Conservation (phyloP, 2,797 vertebrate species). For the Arvicola amphibius region DNA sequence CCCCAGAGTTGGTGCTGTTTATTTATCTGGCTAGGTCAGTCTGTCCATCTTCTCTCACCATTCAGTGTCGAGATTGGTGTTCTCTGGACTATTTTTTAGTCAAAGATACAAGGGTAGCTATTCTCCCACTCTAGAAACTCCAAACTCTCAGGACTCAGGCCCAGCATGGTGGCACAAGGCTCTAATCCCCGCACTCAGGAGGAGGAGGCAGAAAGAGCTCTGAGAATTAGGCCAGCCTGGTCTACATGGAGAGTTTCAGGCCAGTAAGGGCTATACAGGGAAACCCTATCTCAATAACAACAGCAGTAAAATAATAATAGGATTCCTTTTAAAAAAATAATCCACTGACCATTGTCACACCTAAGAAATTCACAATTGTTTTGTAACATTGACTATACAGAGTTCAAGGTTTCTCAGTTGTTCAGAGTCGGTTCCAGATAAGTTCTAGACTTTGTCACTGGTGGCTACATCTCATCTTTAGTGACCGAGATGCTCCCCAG, state of each 20-base stretch:
- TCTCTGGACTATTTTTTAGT: background rate
- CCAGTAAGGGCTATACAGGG: background rate
- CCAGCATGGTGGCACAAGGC: background rate
- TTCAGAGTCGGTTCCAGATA: background rate
- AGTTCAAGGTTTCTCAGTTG: background rate
- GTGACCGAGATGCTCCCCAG: background rate
- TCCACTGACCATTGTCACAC: background rate
- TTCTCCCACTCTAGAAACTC: background rate
- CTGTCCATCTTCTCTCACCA: background rate
- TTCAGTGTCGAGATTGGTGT: background rate
- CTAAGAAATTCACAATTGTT: background rate
- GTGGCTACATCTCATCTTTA: background rate
- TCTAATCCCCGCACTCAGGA: background rate
- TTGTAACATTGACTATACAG: background rate
- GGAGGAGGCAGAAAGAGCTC: background rate
- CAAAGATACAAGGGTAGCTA: background rate
- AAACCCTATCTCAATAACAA: background rate
- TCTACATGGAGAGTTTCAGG: background rate
- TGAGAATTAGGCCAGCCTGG: background rate
- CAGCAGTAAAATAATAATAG: background rate
- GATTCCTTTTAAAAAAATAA: background rate
- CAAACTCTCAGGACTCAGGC: background rate
- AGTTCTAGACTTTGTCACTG: background rate
- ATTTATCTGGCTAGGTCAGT: background rate
- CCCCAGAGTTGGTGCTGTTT: background rate